A percentile compares a stretch with the other conserved stretches of the same genome.
Conservation (phyloP, 1,140 invertebrate genomes). For the Antheraea pernyi region DNA sequence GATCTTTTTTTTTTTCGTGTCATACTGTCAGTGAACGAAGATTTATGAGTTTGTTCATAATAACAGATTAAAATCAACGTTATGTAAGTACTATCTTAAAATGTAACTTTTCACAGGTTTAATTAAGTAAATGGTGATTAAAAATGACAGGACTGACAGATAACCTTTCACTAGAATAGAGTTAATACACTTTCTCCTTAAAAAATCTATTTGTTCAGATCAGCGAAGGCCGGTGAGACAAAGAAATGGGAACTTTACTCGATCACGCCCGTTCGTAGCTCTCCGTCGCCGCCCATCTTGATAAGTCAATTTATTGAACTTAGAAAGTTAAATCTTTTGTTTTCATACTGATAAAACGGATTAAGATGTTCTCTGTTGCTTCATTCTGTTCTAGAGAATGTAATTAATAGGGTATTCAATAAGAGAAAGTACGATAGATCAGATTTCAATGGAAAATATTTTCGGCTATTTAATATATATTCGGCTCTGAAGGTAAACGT, state of each 20-base stretch:
- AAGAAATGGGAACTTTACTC: conserved; percentile 39
- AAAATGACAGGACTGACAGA: neutral
- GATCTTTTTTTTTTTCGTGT: too few relatives aligned
- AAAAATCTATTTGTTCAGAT: conserved; percentile 54
- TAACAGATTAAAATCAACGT: neutral
- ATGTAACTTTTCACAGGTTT: neutral
- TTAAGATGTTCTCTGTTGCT: conserved; percentile 22
- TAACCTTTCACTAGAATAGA: conserved; percentile 41
- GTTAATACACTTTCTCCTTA: conserved; percentile 40
- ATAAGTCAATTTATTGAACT: conserved; percentile 49
- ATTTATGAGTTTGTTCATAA: too few relatives aligned
- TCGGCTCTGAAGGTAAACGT: neutral
- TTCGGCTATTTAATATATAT: neutral
- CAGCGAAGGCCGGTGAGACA: conserved; percentile 35
- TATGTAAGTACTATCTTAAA: neutral
- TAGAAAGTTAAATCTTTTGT: conserved; percentile 51
- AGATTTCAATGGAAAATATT: neutral
- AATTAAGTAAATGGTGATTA: neutral
- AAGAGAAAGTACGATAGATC: neutral
- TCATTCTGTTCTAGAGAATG: neutral
- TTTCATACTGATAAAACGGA: conserved; percentile 38
- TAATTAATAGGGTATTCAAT: conserved; percentile 13
- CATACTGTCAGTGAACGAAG: too few relatives aligned
- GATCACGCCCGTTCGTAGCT: conserved; percentile 30
- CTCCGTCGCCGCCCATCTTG: conserved; percentile 34